Evolutionary conservation across 2,797 vertebrate species (phyloP).

Genomic region (Arnoldichthys spilopterus): DNA sequence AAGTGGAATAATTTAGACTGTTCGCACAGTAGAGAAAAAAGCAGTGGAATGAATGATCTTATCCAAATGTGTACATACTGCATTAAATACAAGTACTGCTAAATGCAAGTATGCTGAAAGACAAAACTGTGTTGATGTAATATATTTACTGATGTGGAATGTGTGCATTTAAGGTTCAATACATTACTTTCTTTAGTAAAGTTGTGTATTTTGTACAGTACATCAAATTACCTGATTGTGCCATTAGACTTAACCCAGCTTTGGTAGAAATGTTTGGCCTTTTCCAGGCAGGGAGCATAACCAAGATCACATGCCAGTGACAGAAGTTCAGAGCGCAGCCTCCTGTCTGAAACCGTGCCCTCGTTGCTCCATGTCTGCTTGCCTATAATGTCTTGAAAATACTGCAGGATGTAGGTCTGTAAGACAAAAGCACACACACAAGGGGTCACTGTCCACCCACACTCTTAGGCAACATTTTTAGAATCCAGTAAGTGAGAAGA

Average conservation of each 20-base stretch:
- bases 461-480: background rate
- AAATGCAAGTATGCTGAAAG: too few relatives aligned
- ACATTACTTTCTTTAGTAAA: background rate
- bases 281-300: constrained; percentile 69
- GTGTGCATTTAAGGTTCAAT: background rate
- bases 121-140: too few relatives aligned
- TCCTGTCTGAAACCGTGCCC: constrained; percentile 74
- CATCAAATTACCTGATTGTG: constrained; percentile 70
- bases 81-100: too few relatives aligned
- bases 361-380: constrained; percentile 77
- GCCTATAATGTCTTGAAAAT: constrained; percentile 78
- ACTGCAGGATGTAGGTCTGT: constrained; percentile 76
- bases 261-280: constrained; percentile 70
- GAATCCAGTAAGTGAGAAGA: background rate
- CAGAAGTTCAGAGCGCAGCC: constrained; percentile 72
- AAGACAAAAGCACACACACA: constrained; percentile 40
- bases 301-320: constrained; percentile 78
- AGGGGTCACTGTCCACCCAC: constrained; percentile 15
- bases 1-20: background rate
- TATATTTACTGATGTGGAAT: too few relatives aligned
- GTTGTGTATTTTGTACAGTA: background rate
- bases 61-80: too few relatives aligned
- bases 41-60: too few relatives aligned
- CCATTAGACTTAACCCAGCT: constrained; percentile 74
- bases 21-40: background rate